phyloP scores from a whole-genome alignment of 2,113 vertebrate species.

The Sialia sialis region DNA sequence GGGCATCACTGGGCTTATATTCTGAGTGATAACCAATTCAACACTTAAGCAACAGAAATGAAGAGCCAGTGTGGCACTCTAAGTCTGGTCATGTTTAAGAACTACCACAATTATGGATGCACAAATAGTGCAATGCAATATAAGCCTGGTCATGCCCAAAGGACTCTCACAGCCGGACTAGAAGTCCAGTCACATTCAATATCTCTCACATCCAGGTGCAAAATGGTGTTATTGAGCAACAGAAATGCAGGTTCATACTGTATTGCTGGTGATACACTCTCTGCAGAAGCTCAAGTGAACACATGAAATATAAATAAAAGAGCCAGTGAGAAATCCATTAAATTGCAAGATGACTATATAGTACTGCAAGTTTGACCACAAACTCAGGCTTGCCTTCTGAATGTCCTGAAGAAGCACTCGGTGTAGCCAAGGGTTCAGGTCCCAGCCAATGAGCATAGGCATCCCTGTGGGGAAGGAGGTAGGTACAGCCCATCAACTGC shows the following conservation, averaged over 20 bases:
- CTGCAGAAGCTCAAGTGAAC: neutral
- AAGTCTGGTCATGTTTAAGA: neutral
- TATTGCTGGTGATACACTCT: neutral
- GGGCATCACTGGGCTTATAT: neutral
- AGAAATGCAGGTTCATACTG: neutral
- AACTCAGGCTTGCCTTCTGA: neutral
- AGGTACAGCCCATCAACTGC: neutral
- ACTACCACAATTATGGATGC: neutral
- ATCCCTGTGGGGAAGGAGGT: neutral
- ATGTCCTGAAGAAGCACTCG: neutral
- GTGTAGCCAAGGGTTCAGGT: neutral
- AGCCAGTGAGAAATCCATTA: neutral
- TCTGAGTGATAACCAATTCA: neutral
- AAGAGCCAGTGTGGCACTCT: neutral
- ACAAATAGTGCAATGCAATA: neutral
- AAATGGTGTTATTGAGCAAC: neutral
- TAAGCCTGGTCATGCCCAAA: fast-evolving
- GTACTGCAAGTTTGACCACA: neutral
- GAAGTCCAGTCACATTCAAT: neutral
- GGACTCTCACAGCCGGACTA: neutral
- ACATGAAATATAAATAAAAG: neutral
- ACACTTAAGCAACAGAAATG: neutral
- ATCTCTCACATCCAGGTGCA: neutral
- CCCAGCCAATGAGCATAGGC: neutral
- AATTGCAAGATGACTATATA: neutral